A percentile compares a stretch with the other conserved stretches of the same genome.
These are phyloP conservation scores for Chromis chromis DNA, from an alignment of 2,797 vertebrate genomes.

Conservation along the genomic window DNA sequence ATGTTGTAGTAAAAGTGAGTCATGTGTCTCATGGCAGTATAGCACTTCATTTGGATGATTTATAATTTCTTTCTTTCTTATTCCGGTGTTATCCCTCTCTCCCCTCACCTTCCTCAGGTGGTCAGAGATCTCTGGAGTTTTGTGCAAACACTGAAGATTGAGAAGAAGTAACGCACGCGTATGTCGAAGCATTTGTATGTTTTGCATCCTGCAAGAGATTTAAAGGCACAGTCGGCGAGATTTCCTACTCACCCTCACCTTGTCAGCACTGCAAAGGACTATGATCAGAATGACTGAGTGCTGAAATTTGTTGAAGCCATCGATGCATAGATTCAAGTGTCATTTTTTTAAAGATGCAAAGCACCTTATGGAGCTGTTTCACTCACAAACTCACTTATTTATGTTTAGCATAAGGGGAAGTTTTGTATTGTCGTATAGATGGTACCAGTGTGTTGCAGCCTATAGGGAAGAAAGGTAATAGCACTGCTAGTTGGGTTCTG, in stretches of 20 bases:
- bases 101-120: slow-evolving; percentile 77
- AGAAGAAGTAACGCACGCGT: slow-evolving; percentile 76
- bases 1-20: slow-evolving; percentile 70
- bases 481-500: not conserved
- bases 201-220: slow-evolving; percentile 63
- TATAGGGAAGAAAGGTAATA: slow-evolving; percentile 16
- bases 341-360: slow-evolving; percentile 35
- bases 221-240: slow-evolving; percentile 79
- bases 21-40: slow-evolving; percentile 56
- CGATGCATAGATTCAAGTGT: slow-evolving; percentile 26
- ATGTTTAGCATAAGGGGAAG: not conserved
- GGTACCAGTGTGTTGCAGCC: slow-evolving; percentile 5
- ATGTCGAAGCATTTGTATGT: slow-evolving; percentile 36
- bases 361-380: slow-evolving; percentile 20
- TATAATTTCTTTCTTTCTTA: slow-evolving; percentile 48
- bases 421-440: not conserved
- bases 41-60: slow-evolving; percentile 69
- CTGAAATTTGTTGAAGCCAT: slow-evolving; percentile 11
- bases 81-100: slow-evolving; percentile 25
- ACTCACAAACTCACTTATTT: not conserved
- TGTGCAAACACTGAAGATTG: slow-evolving; percentile 83
- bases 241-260: slow-evolving; percentile 58
- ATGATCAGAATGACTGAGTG: slow-evolving; percentile 21
- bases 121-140: slow-evolving; percentile 87
- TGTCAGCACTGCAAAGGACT: slow-evolving; percentile 20